Base-by-base conservation (phyloP, 2,888 invertebrate genomes). In the Tanytarsus gracilentus region DNA sequence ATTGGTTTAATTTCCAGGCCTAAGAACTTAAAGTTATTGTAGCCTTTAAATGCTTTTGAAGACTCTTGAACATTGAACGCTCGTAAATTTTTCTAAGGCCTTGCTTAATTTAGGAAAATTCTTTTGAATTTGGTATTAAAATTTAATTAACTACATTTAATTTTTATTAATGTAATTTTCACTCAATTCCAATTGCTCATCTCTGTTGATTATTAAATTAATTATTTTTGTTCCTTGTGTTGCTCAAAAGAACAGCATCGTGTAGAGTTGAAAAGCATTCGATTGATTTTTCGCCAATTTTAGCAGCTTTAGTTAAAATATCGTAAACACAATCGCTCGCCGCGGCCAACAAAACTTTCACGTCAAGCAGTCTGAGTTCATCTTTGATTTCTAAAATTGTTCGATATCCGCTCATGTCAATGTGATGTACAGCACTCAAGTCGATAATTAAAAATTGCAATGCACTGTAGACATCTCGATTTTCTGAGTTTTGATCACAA, bases 401-500 rank as follows among this genome's bases (percentile, higher is more conserved):
- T 2, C 72, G 70, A n/a, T 82, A 79, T 1, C 83, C 84, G 7
- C 80, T 79, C 1, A 83, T 79, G 70, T 85, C 85, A 5, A 84
- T 75, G 63, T 82, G 81, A 59, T 77, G 80, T 50, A 84, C 70
- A 48, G 79, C 79, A 5, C 81, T 79, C 68, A 84, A 79, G 68
- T 85, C 85, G 62, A 84, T 66, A 23, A 85, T 78, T 16, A 74
- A 65, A 29, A 67, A 69, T 61, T 68, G 67, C 61, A 72, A 71
- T 1, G 64, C 44, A 23, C 66, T 21, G 7, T 23, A 51, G 3
- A 33, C 9, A 26, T 49, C 62, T 36, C 23, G 33, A 30, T 25
- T 44, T 40, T 51, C 21, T 21, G 44, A 48, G 6, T 27, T 61
- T 33, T 23, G 39, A 1, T 26, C 30, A 18, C 49, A 58, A 5